Percentiles rank a stretch among this genome's conserved stretches.
Conservation (phyloP, 2,888 invertebrate genomes). For the Trichacis sp. region DNA sequence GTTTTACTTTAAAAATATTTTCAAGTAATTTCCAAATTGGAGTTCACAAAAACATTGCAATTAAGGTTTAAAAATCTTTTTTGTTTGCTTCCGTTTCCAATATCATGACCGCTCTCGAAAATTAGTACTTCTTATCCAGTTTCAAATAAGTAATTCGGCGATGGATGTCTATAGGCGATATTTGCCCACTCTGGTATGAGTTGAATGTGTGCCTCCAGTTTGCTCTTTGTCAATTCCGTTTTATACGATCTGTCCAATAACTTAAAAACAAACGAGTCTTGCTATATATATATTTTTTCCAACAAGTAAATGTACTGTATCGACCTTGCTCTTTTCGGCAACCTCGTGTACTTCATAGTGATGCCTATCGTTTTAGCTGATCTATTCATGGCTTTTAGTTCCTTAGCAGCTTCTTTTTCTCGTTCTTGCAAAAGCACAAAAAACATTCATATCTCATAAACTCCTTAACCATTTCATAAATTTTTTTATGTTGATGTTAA, state of each 20-base stretch:
- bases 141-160: constrained; percentile 81
- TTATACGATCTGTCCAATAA: constrained; percentile 85
- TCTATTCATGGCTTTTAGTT: constrained; percentile 85
- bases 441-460: constrained; percentile 1
- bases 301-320: constrained; percentile 88
- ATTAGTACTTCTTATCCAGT: constrained; percentile 80
- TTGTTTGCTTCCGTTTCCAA: constrained; percentile 76
- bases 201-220: constrained; percentile 82
- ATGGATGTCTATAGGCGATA: constrained; percentile 78
- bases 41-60: not conserved
- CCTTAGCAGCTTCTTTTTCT: constrained; percentile 73
- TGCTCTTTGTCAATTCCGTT: constrained; percentile 76
- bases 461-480: constrained; percentile 2
- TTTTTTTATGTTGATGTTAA: too few relatives aligned
- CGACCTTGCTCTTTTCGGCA: constrained; percentile 88
- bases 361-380: constrained; percentile 80
- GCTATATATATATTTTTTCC: constrained; percentile 86
- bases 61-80: constrained; percentile 62
- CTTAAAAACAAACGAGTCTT: constrained; percentile 80
- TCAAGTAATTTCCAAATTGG: not conserved
- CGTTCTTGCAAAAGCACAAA: constrained; percentile 27
- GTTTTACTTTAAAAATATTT: not conserved
- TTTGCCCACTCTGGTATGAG: constrained; percentile 84
- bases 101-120: constrained; percentile 76
- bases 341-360: constrained; percentile 78